Percentiles rank a stretch among this genome's conserved stretches.
Conservation (phyloP, 2,113 vertebrate species). For the Arvicanthis niloticus region DNA sequence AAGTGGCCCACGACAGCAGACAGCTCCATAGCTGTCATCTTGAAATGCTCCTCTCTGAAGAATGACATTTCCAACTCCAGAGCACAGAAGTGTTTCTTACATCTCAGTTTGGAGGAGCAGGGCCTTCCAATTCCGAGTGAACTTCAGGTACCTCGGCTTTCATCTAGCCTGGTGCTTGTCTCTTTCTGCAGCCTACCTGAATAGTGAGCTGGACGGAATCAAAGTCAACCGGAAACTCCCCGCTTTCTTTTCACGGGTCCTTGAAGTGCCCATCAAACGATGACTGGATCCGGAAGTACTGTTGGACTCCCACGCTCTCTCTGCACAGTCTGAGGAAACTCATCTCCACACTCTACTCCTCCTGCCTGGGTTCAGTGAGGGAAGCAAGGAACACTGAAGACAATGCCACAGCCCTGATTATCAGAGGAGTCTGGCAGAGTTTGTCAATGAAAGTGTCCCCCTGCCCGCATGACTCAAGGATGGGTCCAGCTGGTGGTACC, state of each 20-base stretch:
- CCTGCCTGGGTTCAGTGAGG: accelerated
- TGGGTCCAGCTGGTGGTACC: not conserved
- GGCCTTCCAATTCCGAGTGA: slow-evolving; percentile 77
- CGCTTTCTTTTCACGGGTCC: slow-evolving; percentile 67
- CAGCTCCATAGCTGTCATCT: slow-evolving; percentile 76
- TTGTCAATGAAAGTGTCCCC: not conserved
- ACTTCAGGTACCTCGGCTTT: slow-evolving; percentile 76
- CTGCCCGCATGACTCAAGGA: not conserved
- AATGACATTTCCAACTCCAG: slow-evolving; percentile 78
- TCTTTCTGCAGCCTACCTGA: not conserved
- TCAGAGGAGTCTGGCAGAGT: not conserved
- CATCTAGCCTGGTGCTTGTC: slow-evolving; percentile 45
- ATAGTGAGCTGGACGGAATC: slow-evolving; percentile 29
- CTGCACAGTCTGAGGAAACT: not conserved
- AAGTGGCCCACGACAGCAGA: slow-evolving; percentile 57
- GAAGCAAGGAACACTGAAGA: accelerated
- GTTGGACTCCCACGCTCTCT: not conserved
- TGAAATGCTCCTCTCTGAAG: slow-evolving; percentile 74
- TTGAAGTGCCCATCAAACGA: slow-evolving; percentile 52
- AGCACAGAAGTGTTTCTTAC: slow-evolving; percentile 75
- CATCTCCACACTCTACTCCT: not conserved
- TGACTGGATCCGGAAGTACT: not conserved
- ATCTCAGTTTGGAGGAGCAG: slow-evolving; percentile 71
- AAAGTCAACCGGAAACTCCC: slow-evolving; percentile 66
- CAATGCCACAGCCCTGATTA: accelerated